Evolutionary conservation across 2,888 invertebrate species (phyloP).

Genomic region (Mesoligia furuncula): DNA sequence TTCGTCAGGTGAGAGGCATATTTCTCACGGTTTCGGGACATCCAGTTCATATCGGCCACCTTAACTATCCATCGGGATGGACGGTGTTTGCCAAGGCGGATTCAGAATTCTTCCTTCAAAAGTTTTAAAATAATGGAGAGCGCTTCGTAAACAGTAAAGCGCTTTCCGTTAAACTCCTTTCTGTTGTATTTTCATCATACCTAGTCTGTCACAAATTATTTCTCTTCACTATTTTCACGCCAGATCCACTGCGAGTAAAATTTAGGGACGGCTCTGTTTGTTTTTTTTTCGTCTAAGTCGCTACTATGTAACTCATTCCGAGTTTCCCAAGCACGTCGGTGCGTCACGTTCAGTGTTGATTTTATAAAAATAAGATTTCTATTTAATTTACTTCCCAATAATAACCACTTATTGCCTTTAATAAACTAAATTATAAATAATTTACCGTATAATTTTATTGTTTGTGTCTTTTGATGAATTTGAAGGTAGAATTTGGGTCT

Average conservation of each 20-base stretch:
- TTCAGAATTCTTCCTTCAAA: not conserved
- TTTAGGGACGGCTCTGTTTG: not conserved
- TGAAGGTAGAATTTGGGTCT: conserved; percentile 18
- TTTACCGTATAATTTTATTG: conserved; percentile 3
- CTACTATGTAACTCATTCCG: not conserved
- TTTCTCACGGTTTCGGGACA: not conserved
- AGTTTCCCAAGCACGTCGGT: not conserved
- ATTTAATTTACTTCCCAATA: not conserved
- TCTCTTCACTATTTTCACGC: not conserved
- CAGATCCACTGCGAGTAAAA: not conserved
- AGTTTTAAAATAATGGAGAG: not conserved
- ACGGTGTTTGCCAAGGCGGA: not conserved
- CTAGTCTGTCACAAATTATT: not conserved
- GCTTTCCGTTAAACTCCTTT: not conserved
- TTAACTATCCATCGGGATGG: not conserved
- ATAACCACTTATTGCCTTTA: conserved; percentile 7
- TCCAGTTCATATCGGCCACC: not conserved
- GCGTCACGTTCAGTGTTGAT: not conserved
- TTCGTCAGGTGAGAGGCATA: not conserved
- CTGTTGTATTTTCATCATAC: conserved; percentile 3
- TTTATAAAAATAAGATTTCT: not conserved
- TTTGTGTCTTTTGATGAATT: conserved; percentile 28
- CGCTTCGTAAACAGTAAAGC: not conserved
- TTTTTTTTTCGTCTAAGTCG: conserved; percentile 21
- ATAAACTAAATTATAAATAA: not conserved